phyloP scores from a whole-genome alignment of 1,140 invertebrate species.

The Bombyx mandarina region DNA sequence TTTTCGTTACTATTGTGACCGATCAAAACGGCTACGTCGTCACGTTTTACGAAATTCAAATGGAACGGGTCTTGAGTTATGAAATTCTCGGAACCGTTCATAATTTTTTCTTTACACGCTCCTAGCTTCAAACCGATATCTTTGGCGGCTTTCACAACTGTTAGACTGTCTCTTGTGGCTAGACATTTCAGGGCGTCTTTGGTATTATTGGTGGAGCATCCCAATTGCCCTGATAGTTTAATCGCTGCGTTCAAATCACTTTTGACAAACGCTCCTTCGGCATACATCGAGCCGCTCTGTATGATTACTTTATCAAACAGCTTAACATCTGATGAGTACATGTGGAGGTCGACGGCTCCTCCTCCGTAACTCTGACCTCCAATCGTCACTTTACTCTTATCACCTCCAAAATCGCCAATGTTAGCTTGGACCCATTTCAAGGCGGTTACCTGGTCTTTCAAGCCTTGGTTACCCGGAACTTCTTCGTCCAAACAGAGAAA shows the following conservation, averaged over 20 bases:
- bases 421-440: slow-evolving; percentile 76
- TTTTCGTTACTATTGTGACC: slow-evolving; percentile 24
- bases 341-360: slow-evolving; percentile 69
- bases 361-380: slow-evolving; percentile 76
- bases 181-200: slow-evolving; percentile 15
- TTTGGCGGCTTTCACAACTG: slow-evolving; percentile 12
- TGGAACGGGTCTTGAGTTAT: slow-evolving; percentile 12
- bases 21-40: slow-evolving; percentile 14
- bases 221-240: slow-evolving; percentile 12
- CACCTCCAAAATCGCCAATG: slow-evolving; percentile 78
- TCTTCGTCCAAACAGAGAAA: slow-evolving; percentile 77
- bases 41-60: slow-evolving; percentile 11
- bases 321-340: slow-evolving; percentile 17
- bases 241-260: slow-evolving; percentile 14
- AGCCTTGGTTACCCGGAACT: slow-evolving; percentile 77
- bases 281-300: slow-evolving; percentile 18
- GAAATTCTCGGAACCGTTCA: slow-evolving; percentile 12
- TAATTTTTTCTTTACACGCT: slow-evolving; percentile 18
- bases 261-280: slow-evolving; percentile 12
- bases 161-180: slow-evolving; percentile 11
- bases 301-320: slow-evolving; percentile 24
- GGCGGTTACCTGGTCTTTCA: slow-evolving; percentile 78
- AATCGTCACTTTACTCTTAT: slow-evolving; percentile 77
- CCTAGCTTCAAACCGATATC: slow-evolving; percentile 11
- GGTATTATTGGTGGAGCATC: slow-evolving; percentile 3